A percentile compares a stretch with the other conserved stretches of the same genome.
phyloP scores from a whole-genome alignment of 2,797 vertebrate species.

The Cetoscarus ocellatus region DNA sequence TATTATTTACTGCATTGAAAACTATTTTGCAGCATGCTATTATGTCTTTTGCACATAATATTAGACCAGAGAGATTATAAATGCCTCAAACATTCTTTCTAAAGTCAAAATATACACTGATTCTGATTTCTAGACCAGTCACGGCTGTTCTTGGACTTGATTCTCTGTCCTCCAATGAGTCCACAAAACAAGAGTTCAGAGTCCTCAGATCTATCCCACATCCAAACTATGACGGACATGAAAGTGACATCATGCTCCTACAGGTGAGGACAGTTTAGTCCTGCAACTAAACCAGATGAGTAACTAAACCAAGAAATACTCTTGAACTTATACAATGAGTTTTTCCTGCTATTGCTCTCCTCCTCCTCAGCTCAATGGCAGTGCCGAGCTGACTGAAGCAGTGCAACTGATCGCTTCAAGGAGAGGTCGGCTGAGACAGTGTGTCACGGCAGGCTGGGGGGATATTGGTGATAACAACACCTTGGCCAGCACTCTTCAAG shows the following conservation, averaged over 20 bases:
- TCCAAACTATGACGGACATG: constrained; percentile 54
- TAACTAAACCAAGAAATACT: background rate
- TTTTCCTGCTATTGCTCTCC: background rate
- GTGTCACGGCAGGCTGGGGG: constrained; percentile 79
- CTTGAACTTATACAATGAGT: background rate
- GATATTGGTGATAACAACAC: constrained; percentile 66
- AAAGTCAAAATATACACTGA: background rate
- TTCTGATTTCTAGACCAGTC: constrained; percentile 51
- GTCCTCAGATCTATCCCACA: constrained; percentile 51
- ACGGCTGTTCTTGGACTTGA: constrained; percentile 71
- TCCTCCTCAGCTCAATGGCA: constrained; percentile 58
- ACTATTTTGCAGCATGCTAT: background rate
- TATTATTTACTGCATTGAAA: too few species aligned
- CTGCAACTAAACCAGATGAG: background rate
- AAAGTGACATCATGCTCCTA: constrained; percentile 81
- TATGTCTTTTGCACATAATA: background rate
- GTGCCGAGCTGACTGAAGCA: constrained; percentile 50
- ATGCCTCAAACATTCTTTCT: background rate
- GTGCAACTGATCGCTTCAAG: constrained; percentile 71
- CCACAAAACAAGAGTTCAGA: constrained; percentile 57
- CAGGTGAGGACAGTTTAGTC: constrained; percentile 57
- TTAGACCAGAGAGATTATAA: background rate
- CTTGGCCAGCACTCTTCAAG: constrained; percentile 69
- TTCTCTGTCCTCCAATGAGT: constrained; percentile 44
- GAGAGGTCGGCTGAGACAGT: constrained; percentile 10